A percentile compares a stretch with the other conserved stretches of the same genome.
Conservation (phyloP, 2,113 vertebrate genomes). For the Lepus timidus region DNA sequence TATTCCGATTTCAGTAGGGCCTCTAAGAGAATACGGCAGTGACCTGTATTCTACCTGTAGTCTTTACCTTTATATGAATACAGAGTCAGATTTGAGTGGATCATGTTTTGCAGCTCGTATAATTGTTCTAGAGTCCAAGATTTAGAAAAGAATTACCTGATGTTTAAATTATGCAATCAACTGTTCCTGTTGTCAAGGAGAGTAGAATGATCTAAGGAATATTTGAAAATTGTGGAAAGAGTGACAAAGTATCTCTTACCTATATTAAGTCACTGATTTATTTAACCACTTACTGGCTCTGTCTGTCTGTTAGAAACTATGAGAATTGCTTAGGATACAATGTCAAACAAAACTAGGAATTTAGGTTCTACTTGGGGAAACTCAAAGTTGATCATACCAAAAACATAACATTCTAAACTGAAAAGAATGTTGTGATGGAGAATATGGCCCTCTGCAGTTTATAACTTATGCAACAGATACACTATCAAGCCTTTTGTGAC, state of each 20-base stretch:
- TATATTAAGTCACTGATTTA: not conserved
- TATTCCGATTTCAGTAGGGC: not conserved
- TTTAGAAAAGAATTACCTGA: not conserved
- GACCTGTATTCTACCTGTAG: not conserved
- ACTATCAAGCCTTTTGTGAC: constrained; percentile 1
- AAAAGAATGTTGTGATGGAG: not conserved
- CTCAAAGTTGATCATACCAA: not conserved
- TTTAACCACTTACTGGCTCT: not conserved
- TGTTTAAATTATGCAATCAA: not conserved
- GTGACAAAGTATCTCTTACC: not conserved
- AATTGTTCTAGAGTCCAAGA: not conserved
- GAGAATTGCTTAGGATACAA: constrained; percentile 2
- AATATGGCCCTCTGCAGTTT: not conserved
- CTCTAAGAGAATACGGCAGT: not conserved
- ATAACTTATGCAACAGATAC: not conserved
- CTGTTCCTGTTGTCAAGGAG: not conserved
- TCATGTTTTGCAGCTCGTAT: not conserved
- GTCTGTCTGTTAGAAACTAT: not conserved
- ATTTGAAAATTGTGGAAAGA: constrained; percentile 2
- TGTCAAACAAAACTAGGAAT: not conserved
- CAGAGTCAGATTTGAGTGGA: not conserved
- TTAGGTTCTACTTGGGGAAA: not conserved
- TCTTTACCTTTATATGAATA: not conserved
- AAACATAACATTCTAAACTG: not conserved
- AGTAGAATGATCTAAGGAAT: not conserved